These are phyloP conservation scores for Trichonephila inaurata DNA, from an alignment of 1,140 invertebrate species.

Conservation along the genomic window DNA sequence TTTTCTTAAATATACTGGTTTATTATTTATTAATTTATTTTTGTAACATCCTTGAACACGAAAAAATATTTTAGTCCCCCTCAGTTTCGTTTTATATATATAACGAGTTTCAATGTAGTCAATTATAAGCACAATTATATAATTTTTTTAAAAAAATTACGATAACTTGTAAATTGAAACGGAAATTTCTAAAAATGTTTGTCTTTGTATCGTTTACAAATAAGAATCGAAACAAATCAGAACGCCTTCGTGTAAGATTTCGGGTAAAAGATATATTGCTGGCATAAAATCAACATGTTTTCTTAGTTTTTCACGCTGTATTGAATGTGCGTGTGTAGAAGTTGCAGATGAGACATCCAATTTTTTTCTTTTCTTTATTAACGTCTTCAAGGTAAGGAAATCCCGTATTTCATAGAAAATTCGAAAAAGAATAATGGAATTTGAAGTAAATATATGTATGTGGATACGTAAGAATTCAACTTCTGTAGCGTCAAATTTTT, in stretches of 20 bases:
- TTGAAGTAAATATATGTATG: background rate
- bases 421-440: slow-evolving; percentile 8
- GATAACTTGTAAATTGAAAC: too few relatives aligned
- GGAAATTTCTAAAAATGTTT: too few relatives aligned
- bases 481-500: background rate
- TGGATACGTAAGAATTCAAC: slow-evolving; percentile 10
- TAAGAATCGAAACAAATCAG: background rate
- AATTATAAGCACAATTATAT: too few relatives aligned
- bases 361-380: background rate
- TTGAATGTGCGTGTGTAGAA: background rate
- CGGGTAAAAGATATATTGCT: background rate
- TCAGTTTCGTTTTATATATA: too few relatives aligned
- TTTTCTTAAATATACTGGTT: too few relatives aligned
- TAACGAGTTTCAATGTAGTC: too few relatives aligned
- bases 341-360: background rate
- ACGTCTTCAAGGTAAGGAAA: background rate
- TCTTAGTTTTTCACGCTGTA: background rate
- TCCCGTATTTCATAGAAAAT: background rate
- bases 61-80: too few relatives aligned
- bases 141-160: too few relatives aligned
- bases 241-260: background rate
- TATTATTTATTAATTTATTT: too few relatives aligned
- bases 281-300: background rate
- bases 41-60: too few relatives aligned
- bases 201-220: background rate